Percentiles rank a stretch among this genome's conserved stretches.
Evolutionary conservation across 2,113 vertebrate genomes (phyloP).

Genomic region (Triplophysa tibetana): DNA sequence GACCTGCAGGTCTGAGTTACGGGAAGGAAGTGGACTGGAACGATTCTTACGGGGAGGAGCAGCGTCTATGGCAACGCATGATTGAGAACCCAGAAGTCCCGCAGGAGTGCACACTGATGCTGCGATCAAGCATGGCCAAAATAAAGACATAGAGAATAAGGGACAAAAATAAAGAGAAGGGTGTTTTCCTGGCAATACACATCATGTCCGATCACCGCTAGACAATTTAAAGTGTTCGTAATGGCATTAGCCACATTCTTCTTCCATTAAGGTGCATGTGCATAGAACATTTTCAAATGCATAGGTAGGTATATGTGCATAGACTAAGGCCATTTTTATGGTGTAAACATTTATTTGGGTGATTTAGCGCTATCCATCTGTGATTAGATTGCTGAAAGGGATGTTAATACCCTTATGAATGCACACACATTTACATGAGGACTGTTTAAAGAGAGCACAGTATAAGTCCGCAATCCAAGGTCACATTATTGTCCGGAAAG

Average conservation of each 20-base stretch:
- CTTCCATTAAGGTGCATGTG: not conserved
- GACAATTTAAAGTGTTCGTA: constrained; percentile 43
- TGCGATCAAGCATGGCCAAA: constrained; percentile 91
- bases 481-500: not conserved
- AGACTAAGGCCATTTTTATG: not conserved
- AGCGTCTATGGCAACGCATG: constrained; percentile 91
- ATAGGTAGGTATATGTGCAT: not conserved
- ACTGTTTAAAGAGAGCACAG: not conserved
- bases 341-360: not conserved
- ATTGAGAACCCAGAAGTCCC: constrained; percentile 84
- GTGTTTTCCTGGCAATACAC: constrained; percentile 44
- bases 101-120: constrained; percentile 89
- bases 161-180: not conserved
- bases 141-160: constrained; percentile 62
- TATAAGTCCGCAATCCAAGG: not conserved
- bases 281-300: not conserved
- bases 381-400: too few relatives aligned
- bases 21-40: constrained; percentile 93
- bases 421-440: not conserved
- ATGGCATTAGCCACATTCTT: constrained; percentile 2
- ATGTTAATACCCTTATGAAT: too few relatives aligned
- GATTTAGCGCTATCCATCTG: too few relatives aligned
- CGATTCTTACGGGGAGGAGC: constrained; percentile 92
- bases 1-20: constrained; percentile 81
- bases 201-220: constrained; percentile 22